phyloP scores from a whole-genome alignment of 2,113 vertebrate species.

The Anseranas semipalmata region DNA sequence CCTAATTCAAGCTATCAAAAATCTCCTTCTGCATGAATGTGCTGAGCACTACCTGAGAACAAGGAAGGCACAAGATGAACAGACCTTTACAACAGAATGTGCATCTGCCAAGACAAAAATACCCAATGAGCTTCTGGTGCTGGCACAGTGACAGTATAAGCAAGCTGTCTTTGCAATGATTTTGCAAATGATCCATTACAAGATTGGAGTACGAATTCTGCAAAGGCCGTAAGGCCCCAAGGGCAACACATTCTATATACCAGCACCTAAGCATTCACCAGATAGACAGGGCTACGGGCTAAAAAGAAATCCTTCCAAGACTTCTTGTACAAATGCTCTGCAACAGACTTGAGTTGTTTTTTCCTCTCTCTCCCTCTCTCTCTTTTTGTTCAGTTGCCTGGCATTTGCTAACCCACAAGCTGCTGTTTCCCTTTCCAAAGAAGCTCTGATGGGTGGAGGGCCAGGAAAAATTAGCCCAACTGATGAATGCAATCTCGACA shows the following conservation, averaged over 20 bases:
- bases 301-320: conserved; percentile 47
- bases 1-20: background rate
- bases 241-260: conserved; percentile 55
- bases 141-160: conserved; percentile 77
- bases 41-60: conserved; percentile 76
- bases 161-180: conserved; percentile 79
- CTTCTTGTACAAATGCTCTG: conserved; percentile 23
- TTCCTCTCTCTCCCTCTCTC: conserved; percentile 1
- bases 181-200: conserved; percentile 72
- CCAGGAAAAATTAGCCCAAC: conserved; percentile 84
- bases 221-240: conserved; percentile 50
- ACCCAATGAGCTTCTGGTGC: conserved; percentile 78
- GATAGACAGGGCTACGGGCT: conserved; percentile 43
- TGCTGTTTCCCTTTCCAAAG: conserved; percentile 82
- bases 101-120: conserved; percentile 87
- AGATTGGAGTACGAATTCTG: conserved; percentile 50
- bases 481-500: conserved; percentile 79
- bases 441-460: conserved; percentile 80
- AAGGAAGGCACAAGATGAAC: conserved; percentile 76
- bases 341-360: background rate
- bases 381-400: conserved; percentile 77
- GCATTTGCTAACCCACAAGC: conserved; percentile 83
- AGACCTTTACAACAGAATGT: conserved; percentile 84
- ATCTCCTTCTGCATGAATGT: background rate
- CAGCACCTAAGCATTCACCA: conserved; percentile 38